Base-by-base conservation (phyloP, 2,888 invertebrate species). In the Meta bourneti region DNA sequence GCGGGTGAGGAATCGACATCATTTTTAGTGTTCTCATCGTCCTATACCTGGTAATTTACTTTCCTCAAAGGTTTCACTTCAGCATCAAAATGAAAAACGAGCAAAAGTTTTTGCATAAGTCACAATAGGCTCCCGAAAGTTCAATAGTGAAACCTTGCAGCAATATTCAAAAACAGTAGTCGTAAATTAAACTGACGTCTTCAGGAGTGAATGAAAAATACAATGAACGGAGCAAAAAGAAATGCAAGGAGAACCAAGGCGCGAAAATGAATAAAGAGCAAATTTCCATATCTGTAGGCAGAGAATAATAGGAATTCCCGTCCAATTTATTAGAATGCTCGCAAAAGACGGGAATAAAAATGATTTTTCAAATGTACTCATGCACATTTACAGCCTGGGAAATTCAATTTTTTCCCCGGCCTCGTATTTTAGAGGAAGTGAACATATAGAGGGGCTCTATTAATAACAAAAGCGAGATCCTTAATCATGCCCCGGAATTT, bases 251-350 rank as follows among this genome's bases (percentile, higher is more conserved):
- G 34, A 75, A 75, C 34, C 20, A 34, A 9, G 75, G 54, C 4
- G 74, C 54, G 75, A 20, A 72, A 84, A 84, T 75, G 74, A 75
- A 75, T 48, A 54, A 84, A 82, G 84, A 20, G 51, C 54, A 49
- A 61, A 84, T 84, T 84, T 84, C 84, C 84, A 84, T 84, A 84
- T 84, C 84, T 69, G 70, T 84, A 75, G 75, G 69, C n/a, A n/a
- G 48, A 75, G 54, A 84, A 84, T 84, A 84, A 84, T 84, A 75
- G 74, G 75, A 84, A 84, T 84, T 84, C 84, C 61, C 75, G n/a
- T 75, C 54, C 74, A 75, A 84, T 75, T 84, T 84, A 84, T 84
- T 75, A 75, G 48, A 69, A 75, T 49, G 54, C 74, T 75, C 11
- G n/a, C n/a, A 20, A 72, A 52, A 74, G 52, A 83, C 54, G 74